A percentile compares a stretch with the other conserved stretches of the same genome.
Conservation (phyloP, 1,140 invertebrate species). For the Nephotettix cincticeps region DNA sequence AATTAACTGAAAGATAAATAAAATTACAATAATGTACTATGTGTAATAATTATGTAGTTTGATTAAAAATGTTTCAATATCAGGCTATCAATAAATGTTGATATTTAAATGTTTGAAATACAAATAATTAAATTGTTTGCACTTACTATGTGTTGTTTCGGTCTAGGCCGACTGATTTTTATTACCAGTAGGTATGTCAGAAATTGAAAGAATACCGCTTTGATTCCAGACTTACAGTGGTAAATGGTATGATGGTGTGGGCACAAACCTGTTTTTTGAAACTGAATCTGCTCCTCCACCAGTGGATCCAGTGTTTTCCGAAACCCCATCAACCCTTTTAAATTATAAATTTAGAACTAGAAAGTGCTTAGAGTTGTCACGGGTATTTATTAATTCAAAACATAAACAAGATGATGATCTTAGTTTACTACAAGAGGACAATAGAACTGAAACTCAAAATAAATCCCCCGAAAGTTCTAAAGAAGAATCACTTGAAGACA, state of each 20-base stretch:
- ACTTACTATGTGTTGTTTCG: too few species aligned
- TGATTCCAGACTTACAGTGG: constrained; percentile 36
- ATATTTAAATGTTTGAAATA: too few species aligned
- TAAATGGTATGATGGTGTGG: constrained; percentile 36
- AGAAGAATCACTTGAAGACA: too few species aligned
- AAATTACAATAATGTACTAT: neutral
- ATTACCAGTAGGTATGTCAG: too few species aligned
- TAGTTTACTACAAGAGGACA: too few species aligned
- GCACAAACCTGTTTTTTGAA: constrained; percentile 38
- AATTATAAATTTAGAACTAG: constrained; percentile 35
- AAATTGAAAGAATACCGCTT: too few species aligned
- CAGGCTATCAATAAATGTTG: too few species aligned
- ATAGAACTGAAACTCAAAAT: too few species aligned
- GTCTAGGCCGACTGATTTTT: too few species aligned
- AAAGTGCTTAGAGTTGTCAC: constrained; percentile 35
- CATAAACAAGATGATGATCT: neutral
- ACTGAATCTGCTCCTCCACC: constrained; percentile 4
- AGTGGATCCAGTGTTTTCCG: constrained; percentile 31
- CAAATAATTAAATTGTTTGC: too few species aligned
- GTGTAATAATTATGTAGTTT: neutral
- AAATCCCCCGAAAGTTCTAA: too few species aligned
- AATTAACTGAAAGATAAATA: neutral
- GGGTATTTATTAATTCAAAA: constrained; percentile 37
- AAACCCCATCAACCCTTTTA: constrained; percentile 17
- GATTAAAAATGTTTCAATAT: too few species aligned